Percentiles rank a stretch among this genome's conserved stretches.
phyloP scores from a whole-genome alignment of 2,888 invertebrate species.

The Psylliodes chrysocephalus region DNA sequence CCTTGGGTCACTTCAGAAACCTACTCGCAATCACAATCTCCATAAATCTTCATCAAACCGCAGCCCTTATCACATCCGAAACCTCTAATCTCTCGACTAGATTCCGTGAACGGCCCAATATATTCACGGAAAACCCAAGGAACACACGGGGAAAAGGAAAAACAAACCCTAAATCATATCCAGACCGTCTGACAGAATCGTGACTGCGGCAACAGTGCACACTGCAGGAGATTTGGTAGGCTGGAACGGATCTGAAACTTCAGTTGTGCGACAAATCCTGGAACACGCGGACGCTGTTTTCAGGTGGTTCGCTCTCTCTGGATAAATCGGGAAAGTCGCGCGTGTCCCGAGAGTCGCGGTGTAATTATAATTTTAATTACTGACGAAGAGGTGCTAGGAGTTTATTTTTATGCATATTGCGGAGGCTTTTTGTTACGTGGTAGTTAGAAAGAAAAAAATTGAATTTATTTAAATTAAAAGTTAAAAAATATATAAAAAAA shows the following conservation, averaged over 20 bases:
- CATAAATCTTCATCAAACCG: too few species aligned
- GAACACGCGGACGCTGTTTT: constrained; percentile 20
- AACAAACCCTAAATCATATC: constrained; percentile 24
- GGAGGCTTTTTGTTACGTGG: background rate
- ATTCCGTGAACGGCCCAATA: background rate
- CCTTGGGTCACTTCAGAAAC: too few species aligned
- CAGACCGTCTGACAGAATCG: background rate
- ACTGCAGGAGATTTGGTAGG: constrained; percentile 44
- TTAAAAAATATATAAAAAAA: too few species aligned
- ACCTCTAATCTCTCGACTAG: background rate
- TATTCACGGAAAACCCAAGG: constrained; percentile 9
- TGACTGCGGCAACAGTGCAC: constrained; percentile 36
- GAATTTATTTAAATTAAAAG: too few species aligned
- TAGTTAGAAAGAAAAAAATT: too few species aligned
- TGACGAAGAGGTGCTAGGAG: background rate
- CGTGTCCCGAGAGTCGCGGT: background rate
- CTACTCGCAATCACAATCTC: too few species aligned
- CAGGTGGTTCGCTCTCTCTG: background rate
- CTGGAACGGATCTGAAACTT: constrained; percentile 39
- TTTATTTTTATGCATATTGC: background rate
- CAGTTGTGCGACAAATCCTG: constrained; percentile 47
- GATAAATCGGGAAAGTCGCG: constrained; percentile 13
- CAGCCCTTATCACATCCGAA: background rate
- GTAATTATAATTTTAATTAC: background rate
- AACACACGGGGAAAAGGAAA: constrained; percentile 4